Conservation (phyloP, 2,113 vertebrate genomes). For the Hippoglossus stenolepis region DNA sequence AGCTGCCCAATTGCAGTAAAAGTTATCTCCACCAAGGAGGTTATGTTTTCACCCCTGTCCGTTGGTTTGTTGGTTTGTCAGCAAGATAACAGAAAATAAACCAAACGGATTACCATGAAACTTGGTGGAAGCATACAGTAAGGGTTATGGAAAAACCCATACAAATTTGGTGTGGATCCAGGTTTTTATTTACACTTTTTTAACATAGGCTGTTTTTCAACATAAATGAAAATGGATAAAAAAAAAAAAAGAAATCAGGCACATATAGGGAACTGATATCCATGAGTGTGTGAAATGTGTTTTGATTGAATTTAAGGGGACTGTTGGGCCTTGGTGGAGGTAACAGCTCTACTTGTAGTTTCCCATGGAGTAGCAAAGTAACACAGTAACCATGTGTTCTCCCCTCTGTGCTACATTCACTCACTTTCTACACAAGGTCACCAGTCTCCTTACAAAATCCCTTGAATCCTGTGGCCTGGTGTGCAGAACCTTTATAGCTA, state of each 20-base stretch:
- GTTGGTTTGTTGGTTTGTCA: neutral
- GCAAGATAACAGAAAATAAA: neutral
- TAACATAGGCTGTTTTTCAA: too few species aligned
- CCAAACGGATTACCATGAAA: neutral
- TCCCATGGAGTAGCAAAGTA: constrained; percentile 6
- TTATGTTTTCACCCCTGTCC: neutral
- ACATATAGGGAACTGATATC: too few species aligned
- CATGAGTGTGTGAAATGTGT: too few species aligned
- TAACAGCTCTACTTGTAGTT: neutral
- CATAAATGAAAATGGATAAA: too few species aligned
- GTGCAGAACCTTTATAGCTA: neutral
- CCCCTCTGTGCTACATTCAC: neutral
- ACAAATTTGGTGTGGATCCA: neutral
- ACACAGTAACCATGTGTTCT: neutral
- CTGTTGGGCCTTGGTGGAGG: too few species aligned
- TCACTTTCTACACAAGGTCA: neutral
- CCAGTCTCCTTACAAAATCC: too few species aligned
- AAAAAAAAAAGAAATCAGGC: too few species aligned
- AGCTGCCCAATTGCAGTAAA: neutral
- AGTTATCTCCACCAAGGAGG: neutral
- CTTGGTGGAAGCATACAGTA: neutral
- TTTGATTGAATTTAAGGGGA: too few species aligned
- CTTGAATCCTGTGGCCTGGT: neutral
- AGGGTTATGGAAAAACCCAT: too few species aligned
- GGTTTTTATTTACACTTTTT: too few species aligned